These are phyloP conservation scores for Epinephelus cyanopodus DNA, from an alignment of 2,113 vertebrate species.

Conservation along the genomic window DNA sequence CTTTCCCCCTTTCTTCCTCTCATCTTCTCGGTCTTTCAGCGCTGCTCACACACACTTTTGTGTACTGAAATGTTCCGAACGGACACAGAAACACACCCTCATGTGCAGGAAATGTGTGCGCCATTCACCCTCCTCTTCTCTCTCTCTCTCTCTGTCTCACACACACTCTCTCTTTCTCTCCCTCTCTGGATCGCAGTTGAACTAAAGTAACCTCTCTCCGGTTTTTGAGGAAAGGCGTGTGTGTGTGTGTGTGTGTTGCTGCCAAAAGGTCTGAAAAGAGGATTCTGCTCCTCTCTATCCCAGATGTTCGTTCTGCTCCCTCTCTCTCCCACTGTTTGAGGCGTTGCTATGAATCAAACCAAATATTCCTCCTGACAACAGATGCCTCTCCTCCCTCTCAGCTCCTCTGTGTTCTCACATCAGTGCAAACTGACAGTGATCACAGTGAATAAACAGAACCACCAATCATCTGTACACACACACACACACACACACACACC, in stretches of 20 bases:
- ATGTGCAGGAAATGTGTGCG: constrained; percentile 47
- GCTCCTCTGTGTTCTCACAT: constrained; percentile 44
- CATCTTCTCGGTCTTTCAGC: too few relatives aligned
- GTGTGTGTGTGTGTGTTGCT: constrained; percentile 41
- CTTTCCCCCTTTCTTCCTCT: too few relatives aligned
- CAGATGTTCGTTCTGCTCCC: constrained; percentile 47
- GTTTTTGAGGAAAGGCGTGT: constrained; percentile 45
- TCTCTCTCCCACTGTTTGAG: constrained; percentile 41
- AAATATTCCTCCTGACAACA: constrained; percentile 72
- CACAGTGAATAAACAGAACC: not conserved
- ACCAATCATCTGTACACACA: not conserved
- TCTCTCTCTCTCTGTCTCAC: not conserved
- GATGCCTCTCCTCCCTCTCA: constrained; percentile 43
- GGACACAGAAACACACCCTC: constrained; percentile 34
- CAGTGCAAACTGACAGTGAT: constrained; percentile 2
- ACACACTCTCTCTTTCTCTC: not conserved
- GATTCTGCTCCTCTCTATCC: constrained; percentile 33
- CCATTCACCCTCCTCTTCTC: constrained; percentile 31
- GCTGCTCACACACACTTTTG: not conserved
- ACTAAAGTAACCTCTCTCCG: constrained; percentile 63
- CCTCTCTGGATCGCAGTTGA: constrained; percentile 36
- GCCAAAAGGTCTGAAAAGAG: constrained; percentile 41
- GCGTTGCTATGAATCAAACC: constrained; percentile 70
- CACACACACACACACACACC: not conserved
- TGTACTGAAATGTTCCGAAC: constrained; percentile 18